A percentile compares a stretch with the other conserved stretches of the same genome.
These are phyloP conservation scores for Gymnocheta viridis DNA, from an alignment of 2,888 invertebrate species.

Conservation along the genomic window DNA sequence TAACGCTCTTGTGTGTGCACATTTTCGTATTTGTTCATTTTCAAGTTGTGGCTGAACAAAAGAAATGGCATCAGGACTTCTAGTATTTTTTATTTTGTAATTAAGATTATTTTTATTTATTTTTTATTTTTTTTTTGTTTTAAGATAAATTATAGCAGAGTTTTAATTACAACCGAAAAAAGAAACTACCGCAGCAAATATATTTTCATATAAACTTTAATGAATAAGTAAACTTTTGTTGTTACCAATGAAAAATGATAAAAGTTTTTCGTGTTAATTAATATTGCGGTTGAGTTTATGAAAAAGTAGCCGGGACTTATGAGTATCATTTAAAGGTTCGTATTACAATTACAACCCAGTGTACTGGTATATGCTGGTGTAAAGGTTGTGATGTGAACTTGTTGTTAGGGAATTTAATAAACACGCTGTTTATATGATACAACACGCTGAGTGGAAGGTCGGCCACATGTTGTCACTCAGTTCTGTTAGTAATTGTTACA, in stretches of 20 bases:
- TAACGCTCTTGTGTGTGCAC: background rate
- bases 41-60: background rate
- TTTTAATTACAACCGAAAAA: conserved; percentile 34
- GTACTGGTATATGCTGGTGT: background rate
- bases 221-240: background rate
- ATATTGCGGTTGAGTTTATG: background rate
- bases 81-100: background rate
- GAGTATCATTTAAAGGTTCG: background rate
- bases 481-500: too few species aligned
- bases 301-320: background rate
- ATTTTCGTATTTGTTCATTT: background rate
- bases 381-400: too few species aligned
- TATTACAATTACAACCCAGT: background rate
- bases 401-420: too few species aligned
- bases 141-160: conserved; percentile 25
- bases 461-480: too few species aligned
- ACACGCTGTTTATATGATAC: too few species aligned
- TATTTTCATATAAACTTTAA: conserved; percentile 3
- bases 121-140: background rate
- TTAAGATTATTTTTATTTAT: too few species aligned
- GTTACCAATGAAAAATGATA: background rate
- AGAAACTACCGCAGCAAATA: conserved; percentile 13
- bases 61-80: background rate
- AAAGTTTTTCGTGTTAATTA: conserved; percentile 21
- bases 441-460: too few species aligned